A percentile compares a stretch with the other conserved stretches of the same genome.
Evolutionary conservation across 2,113 vertebrate species (phyloP).

Genomic region (Bombycilla garrulus): DNA sequence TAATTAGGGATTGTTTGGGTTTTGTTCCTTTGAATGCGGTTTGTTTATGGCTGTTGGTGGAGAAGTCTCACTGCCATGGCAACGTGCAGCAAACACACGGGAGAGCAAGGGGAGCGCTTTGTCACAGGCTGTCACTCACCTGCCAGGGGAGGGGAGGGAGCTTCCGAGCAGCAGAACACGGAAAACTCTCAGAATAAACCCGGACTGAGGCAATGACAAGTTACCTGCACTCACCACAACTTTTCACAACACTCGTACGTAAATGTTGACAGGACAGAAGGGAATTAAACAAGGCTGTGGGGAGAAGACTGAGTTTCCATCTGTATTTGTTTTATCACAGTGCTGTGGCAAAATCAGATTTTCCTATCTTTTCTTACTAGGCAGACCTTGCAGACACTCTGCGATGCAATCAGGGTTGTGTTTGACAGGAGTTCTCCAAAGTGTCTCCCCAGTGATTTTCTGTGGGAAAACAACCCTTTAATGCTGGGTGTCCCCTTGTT

Average conservation of each 20-base stretch:
- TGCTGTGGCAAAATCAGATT: neutral
- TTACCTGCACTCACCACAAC: neutral
- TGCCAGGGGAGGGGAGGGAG: neutral
- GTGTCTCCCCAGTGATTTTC: neutral
- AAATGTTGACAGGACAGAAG: neutral
- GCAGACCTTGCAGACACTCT: neutral
- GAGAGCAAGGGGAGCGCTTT: neutral
- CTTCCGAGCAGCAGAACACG: accelerated
- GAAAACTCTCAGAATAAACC: neutral
- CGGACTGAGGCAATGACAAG: neutral
- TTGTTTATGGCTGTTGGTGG: slow-evolving; percentile 70
- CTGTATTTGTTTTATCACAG: neutral
- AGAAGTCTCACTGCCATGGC: slow-evolving; percentile 72
- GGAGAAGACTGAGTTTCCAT: neutral
- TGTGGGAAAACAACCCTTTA: neutral
- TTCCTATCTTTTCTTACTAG: neutral
- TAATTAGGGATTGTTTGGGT: slow-evolving; percentile 65
- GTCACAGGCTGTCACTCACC: neutral
- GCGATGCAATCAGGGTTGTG: neutral
- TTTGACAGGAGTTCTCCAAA: neutral
- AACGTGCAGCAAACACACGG: slow-evolving; percentile 36
- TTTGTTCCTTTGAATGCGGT: slow-evolving; percentile 51
- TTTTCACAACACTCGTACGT: neutral
- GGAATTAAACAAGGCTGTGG: neutral
- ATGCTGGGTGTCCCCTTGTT: accelerated